Conservation (phyloP, 2,113 vertebrate species). For the Toxostoma redivivum region DNA sequence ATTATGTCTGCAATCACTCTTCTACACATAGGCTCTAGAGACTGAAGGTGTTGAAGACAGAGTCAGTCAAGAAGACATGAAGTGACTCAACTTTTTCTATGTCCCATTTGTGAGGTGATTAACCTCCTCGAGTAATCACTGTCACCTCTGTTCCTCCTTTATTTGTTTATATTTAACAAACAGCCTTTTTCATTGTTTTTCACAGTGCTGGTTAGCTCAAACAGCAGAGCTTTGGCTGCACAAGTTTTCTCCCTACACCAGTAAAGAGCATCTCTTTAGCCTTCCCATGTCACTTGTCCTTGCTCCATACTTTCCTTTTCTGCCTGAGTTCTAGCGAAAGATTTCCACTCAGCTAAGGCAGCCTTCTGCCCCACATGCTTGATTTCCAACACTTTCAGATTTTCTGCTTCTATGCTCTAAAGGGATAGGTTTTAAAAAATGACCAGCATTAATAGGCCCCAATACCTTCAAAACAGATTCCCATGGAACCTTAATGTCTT, state of each 20-base stretch:
- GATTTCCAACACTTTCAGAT: background rate
- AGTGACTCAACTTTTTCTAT: background rate
- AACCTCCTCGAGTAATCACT: background rate
- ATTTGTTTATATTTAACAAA: background rate
- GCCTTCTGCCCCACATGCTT: background rate
- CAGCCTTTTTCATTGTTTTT: background rate
- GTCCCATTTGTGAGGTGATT: background rate
- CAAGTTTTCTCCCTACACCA: background rate
- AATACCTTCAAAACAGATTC: background rate
- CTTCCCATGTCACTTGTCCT: background rate
- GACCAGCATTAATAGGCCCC: background rate
- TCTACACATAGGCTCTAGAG: background rate
- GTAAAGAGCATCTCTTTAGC: background rate
- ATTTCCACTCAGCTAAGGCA: background rate
- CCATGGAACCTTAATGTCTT: background rate
- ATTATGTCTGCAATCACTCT: background rate
- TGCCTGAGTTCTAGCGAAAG: background rate
- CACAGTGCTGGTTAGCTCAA: background rate
- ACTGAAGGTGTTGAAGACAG: background rate
- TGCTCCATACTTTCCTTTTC: background rate
- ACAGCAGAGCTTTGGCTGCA: background rate
- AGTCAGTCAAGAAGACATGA: background rate
- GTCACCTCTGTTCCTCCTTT: background rate
- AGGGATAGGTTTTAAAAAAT: background rate
- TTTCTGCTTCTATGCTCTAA: background rate